These are phyloP conservation scores for Coenonympha arcania DNA, from an alignment of 2,888 invertebrate species.

Conservation along the genomic window DNA sequence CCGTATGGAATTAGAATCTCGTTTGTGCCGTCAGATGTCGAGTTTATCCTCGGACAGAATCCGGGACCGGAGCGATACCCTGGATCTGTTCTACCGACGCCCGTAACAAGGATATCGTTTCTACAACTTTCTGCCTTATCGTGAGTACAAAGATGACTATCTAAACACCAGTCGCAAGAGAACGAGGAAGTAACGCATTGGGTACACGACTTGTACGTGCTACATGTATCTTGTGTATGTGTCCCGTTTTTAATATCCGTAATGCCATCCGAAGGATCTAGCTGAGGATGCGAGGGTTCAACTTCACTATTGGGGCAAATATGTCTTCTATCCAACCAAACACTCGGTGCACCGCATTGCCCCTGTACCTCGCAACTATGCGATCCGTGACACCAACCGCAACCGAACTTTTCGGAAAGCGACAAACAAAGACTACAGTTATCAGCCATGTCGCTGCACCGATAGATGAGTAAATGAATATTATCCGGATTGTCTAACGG, in stretches of 20 bases:
- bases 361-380: conserved; percentile 93
- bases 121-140: conserved; percentile 96
- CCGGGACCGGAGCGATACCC: conserved; percentile 95
- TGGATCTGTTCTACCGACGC: conserved; percentile 91
- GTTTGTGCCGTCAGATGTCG: conserved; percentile 86
- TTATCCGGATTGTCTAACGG: conserved; percentile 97
- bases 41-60: conserved; percentile 95
- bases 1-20: conserved; percentile 96
- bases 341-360: conserved; percentile 84
- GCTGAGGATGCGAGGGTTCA: conserved; percentile 85
- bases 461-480: conserved; percentile 94
- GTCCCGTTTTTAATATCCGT: conserved; percentile 95
- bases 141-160: conserved; percentile 95
- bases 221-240: no score
- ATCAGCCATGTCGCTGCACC: conserved; percentile 96
- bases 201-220: conserved; percentile 96
- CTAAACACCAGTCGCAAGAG: conserved; percentile 99
- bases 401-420: conserved; percentile 90
- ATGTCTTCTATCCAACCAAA: conserved; percentile 92
- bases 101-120: conserved; percentile 93
- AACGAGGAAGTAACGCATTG: conserved; percentile 97
- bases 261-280: conserved; percentile 96
- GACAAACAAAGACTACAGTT: conserved; percentile 98
- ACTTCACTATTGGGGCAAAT: conserved; percentile 97
- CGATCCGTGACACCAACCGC: conserved; percentile 97